phyloP scores from a whole-genome alignment of 2,113 vertebrate species.

The Felis chaus region DNA sequence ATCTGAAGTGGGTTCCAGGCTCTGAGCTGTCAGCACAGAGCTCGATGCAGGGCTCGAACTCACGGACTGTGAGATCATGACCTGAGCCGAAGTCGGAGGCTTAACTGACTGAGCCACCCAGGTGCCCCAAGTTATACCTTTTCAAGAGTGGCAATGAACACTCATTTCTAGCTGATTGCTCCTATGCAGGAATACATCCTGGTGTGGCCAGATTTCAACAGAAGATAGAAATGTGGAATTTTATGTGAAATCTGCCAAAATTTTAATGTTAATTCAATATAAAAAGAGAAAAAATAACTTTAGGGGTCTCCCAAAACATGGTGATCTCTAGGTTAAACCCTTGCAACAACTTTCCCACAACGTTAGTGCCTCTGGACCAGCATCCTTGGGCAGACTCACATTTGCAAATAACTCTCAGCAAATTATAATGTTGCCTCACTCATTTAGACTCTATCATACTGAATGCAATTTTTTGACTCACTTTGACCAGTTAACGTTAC shows the following conservation, averaged over 20 bases:
- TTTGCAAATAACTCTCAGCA: not conserved
- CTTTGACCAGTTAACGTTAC: not conserved
- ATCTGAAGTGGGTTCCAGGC: no score
- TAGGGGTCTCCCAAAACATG: not conserved
- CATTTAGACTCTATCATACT: not conserved
- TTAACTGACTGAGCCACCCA: no score
- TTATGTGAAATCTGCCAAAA: not conserved
- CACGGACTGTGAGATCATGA: no score
- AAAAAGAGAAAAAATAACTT: not conserved
- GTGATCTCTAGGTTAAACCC: not conserved
- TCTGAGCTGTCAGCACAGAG: no score
- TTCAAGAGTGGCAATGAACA: not conserved
- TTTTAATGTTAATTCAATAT: not conserved
- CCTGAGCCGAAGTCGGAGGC: no score
- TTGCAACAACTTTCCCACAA: not conserved
- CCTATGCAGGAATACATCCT: not conserved
- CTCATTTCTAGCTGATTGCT: not conserved
- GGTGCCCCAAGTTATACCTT: no score
- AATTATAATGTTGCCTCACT: not conserved
- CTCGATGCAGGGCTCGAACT: no score
- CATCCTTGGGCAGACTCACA: no score
- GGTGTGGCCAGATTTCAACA: not conserved
- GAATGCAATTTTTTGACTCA: not conserved
- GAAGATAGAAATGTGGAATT: not conserved
- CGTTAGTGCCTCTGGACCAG: not conserved